phyloP scores from a whole-genome alignment of 2,113 vertebrate genomes.

The Bubo scandiacus region DNA sequence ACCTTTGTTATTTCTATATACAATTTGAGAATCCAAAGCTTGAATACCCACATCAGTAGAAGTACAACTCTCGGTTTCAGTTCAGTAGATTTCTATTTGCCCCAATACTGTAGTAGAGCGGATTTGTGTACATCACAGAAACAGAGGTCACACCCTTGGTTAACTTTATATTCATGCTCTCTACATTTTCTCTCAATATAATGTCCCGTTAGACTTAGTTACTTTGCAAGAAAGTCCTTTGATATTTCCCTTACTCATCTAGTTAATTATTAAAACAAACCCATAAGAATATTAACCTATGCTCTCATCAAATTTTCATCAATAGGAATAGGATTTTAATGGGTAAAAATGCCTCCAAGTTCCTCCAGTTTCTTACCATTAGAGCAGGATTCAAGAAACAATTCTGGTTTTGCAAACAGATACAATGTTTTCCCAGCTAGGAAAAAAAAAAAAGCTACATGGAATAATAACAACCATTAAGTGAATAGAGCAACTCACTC shows the following conservation, averaged over 20 bases:
- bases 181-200: background rate
- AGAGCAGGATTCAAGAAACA: background rate
- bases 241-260: background rate
- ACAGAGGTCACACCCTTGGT: background rate
- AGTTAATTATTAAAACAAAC: conserved; percentile 24
- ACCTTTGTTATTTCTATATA: background rate
- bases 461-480: background rate
- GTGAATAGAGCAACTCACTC: background rate
- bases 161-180: background rate
- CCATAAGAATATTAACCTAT: background rate
- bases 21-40: background rate
- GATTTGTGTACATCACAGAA: background rate
- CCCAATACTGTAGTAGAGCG: background rate
- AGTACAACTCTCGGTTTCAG: background rate
- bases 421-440: background rate
- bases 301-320: background rate
- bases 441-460: background rate
- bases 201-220: background rate
- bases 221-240: background rate
- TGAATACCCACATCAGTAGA: background rate
- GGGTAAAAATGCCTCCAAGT: background rate
- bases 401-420: background rate
- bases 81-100: background rate
- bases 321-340: background rate
- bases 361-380: background rate